Evolutionary conservation across 2,797 vertebrate species (phyloP).

Genomic region (Sparidentex hasta): DNA sequence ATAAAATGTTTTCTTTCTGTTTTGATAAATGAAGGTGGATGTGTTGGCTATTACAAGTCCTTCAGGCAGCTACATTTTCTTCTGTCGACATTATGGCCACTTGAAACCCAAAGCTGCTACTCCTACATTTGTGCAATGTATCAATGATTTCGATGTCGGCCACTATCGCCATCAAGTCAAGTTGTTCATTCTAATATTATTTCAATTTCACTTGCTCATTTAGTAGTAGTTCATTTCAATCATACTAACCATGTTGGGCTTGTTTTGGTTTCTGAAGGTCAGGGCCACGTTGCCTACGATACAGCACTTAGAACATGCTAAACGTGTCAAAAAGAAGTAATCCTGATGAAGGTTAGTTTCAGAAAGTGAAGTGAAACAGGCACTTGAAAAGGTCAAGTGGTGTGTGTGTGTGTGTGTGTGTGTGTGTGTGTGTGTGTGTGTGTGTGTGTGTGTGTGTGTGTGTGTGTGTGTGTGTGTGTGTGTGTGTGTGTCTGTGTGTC

Average conservation of each 20-base stretch:
- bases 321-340: constrained; percentile 21
- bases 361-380: constrained; percentile 22
- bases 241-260: neutral
- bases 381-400: constrained; percentile 1
- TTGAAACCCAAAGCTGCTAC: constrained; percentile 49
- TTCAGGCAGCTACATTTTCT: constrained; percentile 40
- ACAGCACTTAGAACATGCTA: neutral
- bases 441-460: constrained; percentile 41
- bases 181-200: constrained; percentile 6
- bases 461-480: constrained; percentile 36
- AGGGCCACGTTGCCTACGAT: no score
- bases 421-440: neutral
- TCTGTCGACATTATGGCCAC: constrained; percentile 21
- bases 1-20: constrained; percentile 25
- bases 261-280: no score
- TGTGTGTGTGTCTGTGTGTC: constrained; percentile 19
- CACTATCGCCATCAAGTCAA: constrained; percentile 18
- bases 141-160: constrained; percentile 13
- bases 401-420: constrained; percentile 16
- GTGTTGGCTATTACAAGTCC: constrained; percentile 29
- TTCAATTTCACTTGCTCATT: constrained; percentile 25
- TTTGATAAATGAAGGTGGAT: constrained; percentile 32
- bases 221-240: neutral
- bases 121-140: constrained; percentile 52
- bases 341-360: constrained; percentile 22